Evolutionary conservation across 1,140 invertebrate genomes (phyloP).

Genomic region (Anoplophora glabripennis): DNA sequence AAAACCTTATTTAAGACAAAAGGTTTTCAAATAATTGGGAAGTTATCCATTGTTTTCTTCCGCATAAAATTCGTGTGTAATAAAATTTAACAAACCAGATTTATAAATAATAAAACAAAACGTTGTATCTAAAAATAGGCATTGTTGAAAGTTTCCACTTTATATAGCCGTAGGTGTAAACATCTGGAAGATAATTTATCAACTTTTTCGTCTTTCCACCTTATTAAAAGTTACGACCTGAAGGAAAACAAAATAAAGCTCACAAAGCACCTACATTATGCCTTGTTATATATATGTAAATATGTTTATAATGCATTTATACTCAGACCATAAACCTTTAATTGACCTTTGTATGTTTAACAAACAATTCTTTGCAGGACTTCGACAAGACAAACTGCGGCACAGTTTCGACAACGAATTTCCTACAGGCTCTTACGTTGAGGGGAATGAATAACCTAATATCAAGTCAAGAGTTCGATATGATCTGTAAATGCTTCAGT

Average conservation of each 20-base stretch:
- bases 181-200: slow-evolving; percentile 17
- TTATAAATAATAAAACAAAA: no score
- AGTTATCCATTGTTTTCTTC: no score
- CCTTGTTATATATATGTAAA: neutral
- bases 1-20: neutral
- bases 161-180: slow-evolving; percentile 23
- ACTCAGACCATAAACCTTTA: neutral
- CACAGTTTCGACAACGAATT: slow-evolving; percentile 57
- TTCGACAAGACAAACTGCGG: slow-evolving; percentile 63
- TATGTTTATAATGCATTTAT: slow-evolving; percentile 2
- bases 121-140: neutral
- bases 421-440: slow-evolving; percentile 59
- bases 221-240: slow-evolving; percentile 43
- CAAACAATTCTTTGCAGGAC: slow-evolving; percentile 52
- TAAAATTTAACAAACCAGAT: neutral
- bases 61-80: no score
- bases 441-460: slow-evolving; percentile 59
- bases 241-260: slow-evolving; percentile 28
- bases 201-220: slow-evolving; percentile 19
- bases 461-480: slow-evolving; percentile 59
- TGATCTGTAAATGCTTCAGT: slow-evolving; percentile 65
- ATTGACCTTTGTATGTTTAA: slow-evolving; percentile 2
- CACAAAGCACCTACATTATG: no score
- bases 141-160: slow-evolving; percentile 19
- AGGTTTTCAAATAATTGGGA: no score